These are phyloP conservation scores for Zaprionus davidi DNA, from an alignment of 1,140 invertebrate species.

Conservation along the genomic window DNA sequence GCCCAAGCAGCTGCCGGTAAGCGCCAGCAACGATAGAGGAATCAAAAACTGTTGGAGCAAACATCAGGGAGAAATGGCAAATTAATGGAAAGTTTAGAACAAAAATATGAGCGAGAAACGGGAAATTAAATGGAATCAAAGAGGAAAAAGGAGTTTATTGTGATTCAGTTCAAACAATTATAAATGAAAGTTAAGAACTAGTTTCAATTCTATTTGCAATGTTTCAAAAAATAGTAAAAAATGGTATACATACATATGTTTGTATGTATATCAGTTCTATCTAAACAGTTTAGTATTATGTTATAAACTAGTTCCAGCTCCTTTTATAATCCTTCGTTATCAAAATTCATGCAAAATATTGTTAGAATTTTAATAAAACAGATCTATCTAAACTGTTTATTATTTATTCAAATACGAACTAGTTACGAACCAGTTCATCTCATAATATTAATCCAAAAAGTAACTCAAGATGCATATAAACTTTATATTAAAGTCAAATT, in stretches of 20 bases:
- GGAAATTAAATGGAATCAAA: not conserved
- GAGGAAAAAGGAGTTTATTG: not conserved
- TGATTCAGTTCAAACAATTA: not conserved
- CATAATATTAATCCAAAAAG: not conserved
- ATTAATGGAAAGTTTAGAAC: not conserved
- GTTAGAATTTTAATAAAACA: not conserved
- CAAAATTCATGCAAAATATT: not conserved
- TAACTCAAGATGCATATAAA: too few species aligned
- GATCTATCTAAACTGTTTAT: too few species aligned
- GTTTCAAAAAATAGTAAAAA: too few species aligned
- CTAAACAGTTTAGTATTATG: not conserved
- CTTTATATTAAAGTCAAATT: too few species aligned
- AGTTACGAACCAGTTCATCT: not conserved
- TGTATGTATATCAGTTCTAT: too few species aligned
- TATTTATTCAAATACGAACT: not conserved
- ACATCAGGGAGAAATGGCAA: not conserved
- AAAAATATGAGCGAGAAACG: not conserved
- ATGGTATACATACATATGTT: too few species aligned
- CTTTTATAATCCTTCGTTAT: not conserved
- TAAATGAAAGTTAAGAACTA: not conserved
- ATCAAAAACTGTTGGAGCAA: slow-evolving; percentile 51
- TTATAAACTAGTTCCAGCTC: not conserved
- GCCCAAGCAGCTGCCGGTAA: slow-evolving; percentile 56
- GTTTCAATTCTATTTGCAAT: not conserved
- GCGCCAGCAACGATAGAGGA: slow-evolving; percentile 56